Conservation (phyloP, 2,797 vertebrate species). For the Hypotaenidia philippensis region DNA sequence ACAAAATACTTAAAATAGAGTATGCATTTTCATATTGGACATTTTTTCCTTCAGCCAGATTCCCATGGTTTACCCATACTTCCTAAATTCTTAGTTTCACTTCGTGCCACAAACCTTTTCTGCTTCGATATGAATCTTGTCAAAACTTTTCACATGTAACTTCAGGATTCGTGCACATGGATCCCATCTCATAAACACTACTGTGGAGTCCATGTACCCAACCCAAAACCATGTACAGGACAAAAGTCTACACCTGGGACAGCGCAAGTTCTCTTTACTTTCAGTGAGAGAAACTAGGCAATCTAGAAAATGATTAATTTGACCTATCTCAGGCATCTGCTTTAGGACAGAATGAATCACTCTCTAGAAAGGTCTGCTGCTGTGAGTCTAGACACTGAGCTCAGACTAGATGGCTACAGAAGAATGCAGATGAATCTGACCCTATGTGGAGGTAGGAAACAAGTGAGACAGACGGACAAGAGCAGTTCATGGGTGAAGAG, state of each 20-base stretch:
- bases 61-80: not conserved
- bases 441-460: not conserved
- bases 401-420: slow-evolving; percentile 24
- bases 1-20: not conserved
- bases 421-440: slow-evolving; percentile 47
- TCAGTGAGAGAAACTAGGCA: not conserved
- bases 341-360: slow-evolving; percentile 42
- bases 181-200: not conserved
- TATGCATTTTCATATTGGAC: not conserved
- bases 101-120: not conserved
- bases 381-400: slow-evolving; percentile 64
- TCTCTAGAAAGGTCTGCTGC: slow-evolving; percentile 34
- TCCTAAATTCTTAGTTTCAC: not conserved
- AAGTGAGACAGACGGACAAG: slow-evolving; percentile 8
- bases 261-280: not conserved
- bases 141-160: not conserved
- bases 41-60: not conserved
- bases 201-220: accelerated
- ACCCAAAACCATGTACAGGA: not conserved
- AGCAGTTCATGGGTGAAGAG: not conserved
- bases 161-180: not conserved
- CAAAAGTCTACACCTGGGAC: not conserved
- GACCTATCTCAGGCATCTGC: slow-evolving; percentile 24
- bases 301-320: slow-evolving; percentile 18
- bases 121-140: not conserved